Evolutionary conservation across 2,113 vertebrate genomes (phyloP), one percentile per base, ranked within the genome.

Genomic region (Corvus cornix): DNA sequence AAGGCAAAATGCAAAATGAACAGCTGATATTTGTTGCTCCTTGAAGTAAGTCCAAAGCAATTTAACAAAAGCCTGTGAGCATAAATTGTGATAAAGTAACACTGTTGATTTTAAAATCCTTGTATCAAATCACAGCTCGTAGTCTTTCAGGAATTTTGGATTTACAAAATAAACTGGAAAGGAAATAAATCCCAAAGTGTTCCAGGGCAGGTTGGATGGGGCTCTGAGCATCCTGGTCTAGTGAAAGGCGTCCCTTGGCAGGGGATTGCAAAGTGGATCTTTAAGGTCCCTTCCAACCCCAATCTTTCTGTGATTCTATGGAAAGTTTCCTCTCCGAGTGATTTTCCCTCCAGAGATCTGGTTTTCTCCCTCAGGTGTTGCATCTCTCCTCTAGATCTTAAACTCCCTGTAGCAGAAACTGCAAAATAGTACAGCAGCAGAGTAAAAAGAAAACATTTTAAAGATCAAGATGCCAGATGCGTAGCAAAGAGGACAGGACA

Each of bases 21-120:
- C 30, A 93, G 64, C 80, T 95, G 91, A 85, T 35, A 33, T 69
- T 52, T 5, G 10, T 22, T 69, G 22, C 74, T 87, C 49, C 76
- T 89, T 91, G 76, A 89, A 93, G 76, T 56, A 52, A 59, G 33
- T 59, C 74, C 87, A 93, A 85, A 83, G 55, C 67, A 89, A 76
- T 55, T 83, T 62, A 76, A 55, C 22, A 79, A 51, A 80, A 70
- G 26, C 6, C 21, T 31, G 28, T 48, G 80, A 79, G 39, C 43
- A 62, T 44, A 62, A 84, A 91, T 59, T n/a, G 59, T n/a, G 55
- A 52, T 23, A 26, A 96, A 94, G 53, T 68, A 74, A 68, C 21
- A 51, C 1, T 35, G 39, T 18, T 16, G 11, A 22, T 55, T 76
- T 73, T 62, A 68, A 89, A 93, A 44, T 37, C 43, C 14, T 55